A percentile compares a stretch with the other conserved stretches of the same genome.
Evolutionary conservation across 2,113 vertebrate genomes (phyloP).

Genomic region (Macquaria australasica): DNA sequence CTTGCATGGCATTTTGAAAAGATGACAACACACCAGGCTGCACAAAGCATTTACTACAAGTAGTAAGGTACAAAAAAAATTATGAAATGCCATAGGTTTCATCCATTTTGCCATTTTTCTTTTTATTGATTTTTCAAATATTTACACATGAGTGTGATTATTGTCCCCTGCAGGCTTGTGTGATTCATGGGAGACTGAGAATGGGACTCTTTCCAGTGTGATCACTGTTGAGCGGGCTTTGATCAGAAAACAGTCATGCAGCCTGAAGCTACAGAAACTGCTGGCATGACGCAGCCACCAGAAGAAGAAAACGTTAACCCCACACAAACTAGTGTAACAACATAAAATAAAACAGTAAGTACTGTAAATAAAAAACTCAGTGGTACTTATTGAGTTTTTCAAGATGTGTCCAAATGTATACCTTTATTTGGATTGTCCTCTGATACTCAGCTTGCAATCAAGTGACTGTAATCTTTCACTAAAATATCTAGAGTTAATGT

Average conservation of each 20-base stretch:
- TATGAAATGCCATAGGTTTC: slow-evolving; percentile 18
- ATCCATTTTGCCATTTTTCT: slow-evolving; percentile 12
- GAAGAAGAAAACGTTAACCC: slow-evolving; percentile 19
- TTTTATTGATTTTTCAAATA: slow-evolving; percentile 48
- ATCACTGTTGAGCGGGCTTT: slow-evolving; percentile 45
- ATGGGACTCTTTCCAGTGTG: slow-evolving; percentile 44
- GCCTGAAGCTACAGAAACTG: slow-evolving; percentile 49
- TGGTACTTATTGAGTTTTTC: neutral
- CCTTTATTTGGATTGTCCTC: neutral
- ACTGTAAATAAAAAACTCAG: neutral
- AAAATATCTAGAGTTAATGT: neutral
- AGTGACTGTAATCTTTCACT: neutral
- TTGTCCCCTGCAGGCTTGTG: slow-evolving; percentile 32
- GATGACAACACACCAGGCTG: neutral
- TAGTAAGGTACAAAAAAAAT: neutral
- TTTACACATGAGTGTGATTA: slow-evolving; percentile 54
- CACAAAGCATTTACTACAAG: neutral
- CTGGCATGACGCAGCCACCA: slow-evolving; percentile 23
- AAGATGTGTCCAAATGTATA: neutral
- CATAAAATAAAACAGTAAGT: neutral
- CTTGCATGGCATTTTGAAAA: neutral
- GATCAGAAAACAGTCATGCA: slow-evolving; percentile 54
- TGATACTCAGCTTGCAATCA: neutral
- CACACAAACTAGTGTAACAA: neutral
- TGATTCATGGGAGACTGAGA: slow-evolving; percentile 66